Evolutionary conservation across 2,888 invertebrate species (phyloP).

Genomic region (Aphidius colemani): DNA sequence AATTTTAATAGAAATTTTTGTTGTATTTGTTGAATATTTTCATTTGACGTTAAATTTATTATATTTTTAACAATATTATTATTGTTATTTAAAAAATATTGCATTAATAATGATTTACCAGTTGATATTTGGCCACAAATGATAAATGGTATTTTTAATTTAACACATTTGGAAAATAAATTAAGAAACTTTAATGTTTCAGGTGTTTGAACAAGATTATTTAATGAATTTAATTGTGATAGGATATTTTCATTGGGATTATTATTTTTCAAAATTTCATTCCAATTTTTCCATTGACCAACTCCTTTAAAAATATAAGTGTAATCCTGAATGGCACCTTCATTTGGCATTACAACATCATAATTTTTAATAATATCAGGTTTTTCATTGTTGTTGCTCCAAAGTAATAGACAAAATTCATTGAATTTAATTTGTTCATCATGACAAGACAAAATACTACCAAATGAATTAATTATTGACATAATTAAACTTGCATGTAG

Average conservation of each 20-base stretch:
- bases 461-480: constrained; percentile 64
- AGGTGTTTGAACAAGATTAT: constrained; percentile 64
- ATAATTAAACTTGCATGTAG: constrained; percentile 63
- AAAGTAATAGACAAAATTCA: constrained; percentile 49
- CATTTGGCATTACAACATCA: constrained; percentile 64
- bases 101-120: constrained; percentile 68
- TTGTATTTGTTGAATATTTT: constrained; percentile 61
- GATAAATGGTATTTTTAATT: constrained; percentile 63
- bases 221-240: constrained; percentile 17
- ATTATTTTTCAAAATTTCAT: constrained; percentile 62
- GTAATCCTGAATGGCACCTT: constrained; percentile 65
- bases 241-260: constrained; percentile 45
- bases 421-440: constrained; percentile 58
- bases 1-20: constrained; percentile 62
- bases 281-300: constrained; percentile 67
- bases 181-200: constrained; percentile 65
- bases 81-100: constrained; percentile 60
- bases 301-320: constrained; percentile 66
- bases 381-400: constrained; percentile 34
- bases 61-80: constrained; percentile 62
- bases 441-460: constrained; percentile 59
- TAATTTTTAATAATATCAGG: constrained; percentile 63
- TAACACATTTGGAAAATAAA: constrained; percentile 64
- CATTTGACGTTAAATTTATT: constrained; percentile 63
- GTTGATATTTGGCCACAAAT: constrained; percentile 67